phyloP scores from a whole-genome alignment of 2,888 invertebrate species.

The Epicampocera succincta region DNA sequence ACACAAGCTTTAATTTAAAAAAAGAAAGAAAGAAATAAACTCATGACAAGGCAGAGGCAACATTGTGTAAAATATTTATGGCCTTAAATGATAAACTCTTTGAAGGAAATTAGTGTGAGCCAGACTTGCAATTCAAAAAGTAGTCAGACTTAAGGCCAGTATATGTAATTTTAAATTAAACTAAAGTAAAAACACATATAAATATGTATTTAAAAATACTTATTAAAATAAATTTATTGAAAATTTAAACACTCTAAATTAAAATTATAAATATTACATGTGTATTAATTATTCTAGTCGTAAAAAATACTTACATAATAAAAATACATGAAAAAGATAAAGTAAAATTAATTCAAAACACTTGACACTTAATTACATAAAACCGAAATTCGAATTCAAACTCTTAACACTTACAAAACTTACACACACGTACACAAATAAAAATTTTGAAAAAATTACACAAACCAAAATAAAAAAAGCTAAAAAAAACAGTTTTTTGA shows the following conservation, averaged over 20 bases:
- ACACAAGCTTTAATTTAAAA: background rate
- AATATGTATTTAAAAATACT: slow-evolving; percentile 25
- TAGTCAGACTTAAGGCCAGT: no score
- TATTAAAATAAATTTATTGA: slow-evolving; percentile 29
- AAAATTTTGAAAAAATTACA: slow-evolving; percentile 22
- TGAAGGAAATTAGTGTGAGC: no score
- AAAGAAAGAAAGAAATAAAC: no score
- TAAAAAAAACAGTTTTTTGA: slow-evolving; percentile 33
- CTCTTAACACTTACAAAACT: slow-evolving; percentile 17
- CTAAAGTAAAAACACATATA: background rate
- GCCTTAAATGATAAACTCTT: no score
- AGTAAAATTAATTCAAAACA: slow-evolving; percentile 30
- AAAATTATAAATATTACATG: slow-evolving; percentile 69
- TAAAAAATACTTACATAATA: no score
- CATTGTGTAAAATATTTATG: slow-evolving; percentile 63
- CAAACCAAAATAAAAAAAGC: no score
- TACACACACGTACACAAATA: slow-evolving; percentile 27
- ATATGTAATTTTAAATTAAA: slow-evolving; percentile 27
- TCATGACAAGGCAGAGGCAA: no score
- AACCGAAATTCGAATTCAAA: slow-evolving; percentile 36
- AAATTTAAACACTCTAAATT: slow-evolving; percentile 58
- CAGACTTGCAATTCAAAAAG: background rate
- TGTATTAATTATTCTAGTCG: slow-evolving; percentile 64
- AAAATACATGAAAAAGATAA: slow-evolving; percentile 29
- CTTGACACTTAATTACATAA: slow-evolving; percentile 42